phyloP scores from a whole-genome alignment of 2,113 vertebrate genomes.

The Mustelus asterias region DNA sequence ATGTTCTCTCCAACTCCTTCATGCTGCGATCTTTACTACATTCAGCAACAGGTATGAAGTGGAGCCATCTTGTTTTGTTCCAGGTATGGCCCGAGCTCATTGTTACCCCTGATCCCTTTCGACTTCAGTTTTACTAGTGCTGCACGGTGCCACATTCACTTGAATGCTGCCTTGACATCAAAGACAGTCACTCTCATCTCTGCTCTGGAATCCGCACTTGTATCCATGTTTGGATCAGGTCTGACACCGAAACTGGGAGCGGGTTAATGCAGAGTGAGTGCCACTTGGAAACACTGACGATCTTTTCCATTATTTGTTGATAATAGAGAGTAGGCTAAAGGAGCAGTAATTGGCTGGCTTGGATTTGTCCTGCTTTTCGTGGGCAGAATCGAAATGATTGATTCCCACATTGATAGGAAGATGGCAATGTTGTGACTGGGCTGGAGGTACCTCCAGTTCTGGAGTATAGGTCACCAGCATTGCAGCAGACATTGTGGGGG shows the following conservation, averaged over 20 bases:
- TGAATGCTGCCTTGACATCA: neutral
- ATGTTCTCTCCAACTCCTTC: neutral
- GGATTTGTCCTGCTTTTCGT: neutral
- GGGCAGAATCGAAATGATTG: neutral
- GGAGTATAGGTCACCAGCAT: neutral
- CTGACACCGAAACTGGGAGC: neutral
- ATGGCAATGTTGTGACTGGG: neutral
- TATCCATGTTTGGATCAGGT: neutral
- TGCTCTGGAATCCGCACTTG: neutral
- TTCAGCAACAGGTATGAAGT: neutral
- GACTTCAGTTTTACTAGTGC: neutral
- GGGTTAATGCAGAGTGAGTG: neutral
- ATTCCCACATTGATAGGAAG: neutral
- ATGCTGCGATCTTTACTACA: neutral
- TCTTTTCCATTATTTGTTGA: neutral
- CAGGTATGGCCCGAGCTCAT: neutral
- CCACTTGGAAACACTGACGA: neutral
- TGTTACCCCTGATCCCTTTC: neutral
- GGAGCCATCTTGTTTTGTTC: neutral
- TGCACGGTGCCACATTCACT: neutral
- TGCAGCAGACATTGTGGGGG: too few relatives aligned
- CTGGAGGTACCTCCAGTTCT: neutral
- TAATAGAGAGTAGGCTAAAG: neutral
- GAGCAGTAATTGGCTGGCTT: neutral
- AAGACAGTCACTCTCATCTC: neutral